These are phyloP conservation scores for Xylocopa sonorina DNA, from an alignment of 1,140 invertebrate species.

Conservation along the genomic window DNA sequence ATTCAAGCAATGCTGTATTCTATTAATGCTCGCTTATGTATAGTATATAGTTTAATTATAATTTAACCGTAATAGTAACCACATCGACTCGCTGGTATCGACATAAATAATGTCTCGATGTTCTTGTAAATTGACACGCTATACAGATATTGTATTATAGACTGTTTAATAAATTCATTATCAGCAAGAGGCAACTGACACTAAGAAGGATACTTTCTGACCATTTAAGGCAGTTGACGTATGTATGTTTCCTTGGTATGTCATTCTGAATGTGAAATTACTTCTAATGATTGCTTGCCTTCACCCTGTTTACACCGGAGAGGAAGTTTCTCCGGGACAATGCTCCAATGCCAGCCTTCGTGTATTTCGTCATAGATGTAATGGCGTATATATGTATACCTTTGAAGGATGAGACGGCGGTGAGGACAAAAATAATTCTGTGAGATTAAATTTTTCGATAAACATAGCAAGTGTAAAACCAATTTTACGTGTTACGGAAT, in stretches of 20 bases:
- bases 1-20: too few relatives aligned
- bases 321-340: slow-evolving; percentile 40
- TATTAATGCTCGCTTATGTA: too few relatives aligned
- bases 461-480: background rate
- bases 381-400: background rate
- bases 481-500: background rate
- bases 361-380: slow-evolving; percentile 24
- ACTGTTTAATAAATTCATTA: slow-evolving; percentile 23
- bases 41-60: too few relatives aligned
- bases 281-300: slow-evolving; percentile 67
- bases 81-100: background rate
- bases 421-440: background rate
- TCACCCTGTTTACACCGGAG: slow-evolving; percentile 57
- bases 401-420: background rate
- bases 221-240: slow-evolving; percentile 21
- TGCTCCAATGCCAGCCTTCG: slow-evolving; percentile 21
- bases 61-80: background rate
- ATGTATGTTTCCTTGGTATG: slow-evolving; percentile 67
- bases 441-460: background rate
- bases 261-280: slow-evolving; percentile 64
- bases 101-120: background rate
- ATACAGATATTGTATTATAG: background rate
- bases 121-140: background rate
- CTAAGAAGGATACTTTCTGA: slow-evolving; percentile 14
- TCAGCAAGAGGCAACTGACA: background rate